Evolutionary conservation across 1,140 invertebrate genomes (phyloP).

Genomic region (Bradysia coprophila): DNA sequence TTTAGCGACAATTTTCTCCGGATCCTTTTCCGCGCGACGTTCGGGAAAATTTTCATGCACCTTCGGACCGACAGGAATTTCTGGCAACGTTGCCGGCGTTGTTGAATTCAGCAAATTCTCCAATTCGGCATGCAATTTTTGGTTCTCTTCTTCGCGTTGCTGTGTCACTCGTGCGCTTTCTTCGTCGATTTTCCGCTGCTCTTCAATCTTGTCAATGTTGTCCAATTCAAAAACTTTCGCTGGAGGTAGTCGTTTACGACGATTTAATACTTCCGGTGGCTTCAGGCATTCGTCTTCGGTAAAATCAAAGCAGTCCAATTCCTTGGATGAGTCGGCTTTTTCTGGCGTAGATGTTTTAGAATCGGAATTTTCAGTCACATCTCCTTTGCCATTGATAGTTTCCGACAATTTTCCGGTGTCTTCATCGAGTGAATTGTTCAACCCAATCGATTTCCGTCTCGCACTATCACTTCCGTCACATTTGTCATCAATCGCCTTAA

Average conservation of each 20-base stretch:
- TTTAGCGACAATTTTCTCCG: slow-evolving; percentile 21
- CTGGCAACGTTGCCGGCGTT: slow-evolving; percentile 29
- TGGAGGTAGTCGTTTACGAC: not conserved
- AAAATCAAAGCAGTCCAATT: slow-evolving; percentile 26
- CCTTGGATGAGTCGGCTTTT: not conserved
- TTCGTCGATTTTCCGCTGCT: not conserved
- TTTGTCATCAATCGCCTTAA: too few relatives aligned
- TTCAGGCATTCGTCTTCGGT: slow-evolving; percentile 29
- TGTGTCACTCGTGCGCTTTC: not conserved
- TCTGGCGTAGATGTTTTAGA: slow-evolving; percentile 8
- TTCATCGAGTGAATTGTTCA: too few relatives aligned
- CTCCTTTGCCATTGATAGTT: too few relatives aligned
- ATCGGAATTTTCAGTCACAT: slow-evolving; percentile 6
- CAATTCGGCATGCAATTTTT: slow-evolving; percentile 30
- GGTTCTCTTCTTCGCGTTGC: slow-evolving; percentile 16
- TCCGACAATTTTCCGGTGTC: too few relatives aligned
- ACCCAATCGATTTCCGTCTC: too few relatives aligned
- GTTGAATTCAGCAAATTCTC: slow-evolving; percentile 33
- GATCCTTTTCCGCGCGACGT: slow-evolving; percentile 26
- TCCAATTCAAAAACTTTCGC: slow-evolving; percentile 1
- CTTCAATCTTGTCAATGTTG: slow-evolving; percentile 1
- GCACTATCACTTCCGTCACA: too few relatives aligned
- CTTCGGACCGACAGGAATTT: slow-evolving; percentile 22
- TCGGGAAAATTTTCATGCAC: slow-evolving; percentile 29
- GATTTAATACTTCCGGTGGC: not conserved